Percentiles rank a stretch among this genome's conserved stretches.
These are phyloP conservation scores for Tichodroma muraria DNA, from an alignment of 2,113 vertebrate genomes.

Conservation along the genomic window DNA sequence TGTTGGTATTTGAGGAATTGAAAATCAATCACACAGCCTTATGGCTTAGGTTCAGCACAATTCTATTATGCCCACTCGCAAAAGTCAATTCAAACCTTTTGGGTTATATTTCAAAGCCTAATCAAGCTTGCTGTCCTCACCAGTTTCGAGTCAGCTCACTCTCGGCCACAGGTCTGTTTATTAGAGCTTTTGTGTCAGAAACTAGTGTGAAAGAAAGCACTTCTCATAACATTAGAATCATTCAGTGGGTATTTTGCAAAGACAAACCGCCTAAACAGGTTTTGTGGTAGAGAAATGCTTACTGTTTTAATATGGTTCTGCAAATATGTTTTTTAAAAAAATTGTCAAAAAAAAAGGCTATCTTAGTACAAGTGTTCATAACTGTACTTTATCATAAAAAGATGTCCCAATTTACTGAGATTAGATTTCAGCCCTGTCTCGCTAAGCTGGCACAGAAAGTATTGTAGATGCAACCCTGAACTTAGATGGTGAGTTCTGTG, in stretches of 20 bases:
- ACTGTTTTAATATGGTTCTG: not conserved
- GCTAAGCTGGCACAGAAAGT: not conserved
- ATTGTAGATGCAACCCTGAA: not conserved
- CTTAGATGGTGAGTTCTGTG: not conserved
- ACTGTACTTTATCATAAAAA: not conserved
- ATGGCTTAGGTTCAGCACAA: constrained; percentile 46
- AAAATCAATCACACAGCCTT: constrained; percentile 53
- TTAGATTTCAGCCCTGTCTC: not conserved
- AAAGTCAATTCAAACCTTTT: constrained; percentile 50
- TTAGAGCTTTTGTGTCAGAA: constrained; percentile 19
- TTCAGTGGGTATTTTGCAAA: not conserved
- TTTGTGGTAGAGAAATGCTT: not conserved
- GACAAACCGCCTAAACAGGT: not conserved
- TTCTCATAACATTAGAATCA: not conserved
- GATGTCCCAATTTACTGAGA: not conserved
- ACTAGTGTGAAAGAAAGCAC: not conserved
- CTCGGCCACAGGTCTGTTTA: constrained; percentile 10
- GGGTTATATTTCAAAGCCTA: constrained; percentile 54
- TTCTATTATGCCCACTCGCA: constrained; percentile 47
- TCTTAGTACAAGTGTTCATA: not conserved
- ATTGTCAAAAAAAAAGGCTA: accelerated
- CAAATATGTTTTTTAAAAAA: not conserved
- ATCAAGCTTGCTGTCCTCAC: constrained; percentile 39
- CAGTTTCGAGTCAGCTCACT: constrained; percentile 19
- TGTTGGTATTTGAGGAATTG: constrained; percentile 49